These are phyloP conservation scores for Ennomos erosarius DNA, from an alignment of 2,888 invertebrate species.

Conservation along the genomic window DNA sequence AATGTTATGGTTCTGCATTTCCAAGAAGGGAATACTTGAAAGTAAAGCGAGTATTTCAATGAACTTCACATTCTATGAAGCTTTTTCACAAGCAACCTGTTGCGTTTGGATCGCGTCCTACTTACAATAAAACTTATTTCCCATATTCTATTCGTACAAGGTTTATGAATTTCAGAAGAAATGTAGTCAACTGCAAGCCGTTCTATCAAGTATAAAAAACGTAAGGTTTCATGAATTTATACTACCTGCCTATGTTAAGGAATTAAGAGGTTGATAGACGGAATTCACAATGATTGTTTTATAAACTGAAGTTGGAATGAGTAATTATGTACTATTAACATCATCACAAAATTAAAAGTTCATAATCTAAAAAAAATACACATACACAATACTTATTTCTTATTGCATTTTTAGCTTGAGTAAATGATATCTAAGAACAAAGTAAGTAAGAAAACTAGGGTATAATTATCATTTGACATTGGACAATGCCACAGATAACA, in stretches of 20 bases:
- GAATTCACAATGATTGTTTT: too few species aligned
- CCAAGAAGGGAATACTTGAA: neutral
- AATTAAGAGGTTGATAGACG: too few species aligned
- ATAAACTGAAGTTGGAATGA: too few species aligned
- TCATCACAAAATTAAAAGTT: too few species aligned
- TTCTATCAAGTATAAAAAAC: neutral
- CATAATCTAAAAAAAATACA: too few species aligned
- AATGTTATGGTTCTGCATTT: neutral
- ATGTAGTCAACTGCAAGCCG: neutral
- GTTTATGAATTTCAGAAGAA: neutral
- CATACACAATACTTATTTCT: too few species aligned
- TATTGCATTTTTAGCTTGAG: too few species aligned
- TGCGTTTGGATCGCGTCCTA: conserved; percentile 8
- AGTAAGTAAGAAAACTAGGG: too few species aligned
- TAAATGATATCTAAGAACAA: too few species aligned
- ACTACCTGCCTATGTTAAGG: neutral
- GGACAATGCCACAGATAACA: too few species aligned
- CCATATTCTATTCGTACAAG: conserved; percentile 1
- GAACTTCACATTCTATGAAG: conserved; percentile 3
- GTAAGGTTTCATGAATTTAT: neutral
- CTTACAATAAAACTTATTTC: conserved; percentile 3
- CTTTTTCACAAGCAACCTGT: conserved; percentile 15
- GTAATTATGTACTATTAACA: too few species aligned
- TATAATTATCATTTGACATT: too few species aligned
- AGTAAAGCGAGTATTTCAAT: conserved; percentile 7